These are phyloP conservation scores for Grammomys dolichurus DNA, from an alignment of 2,113 vertebrate genomes.

Conservation along the genomic window DNA sequence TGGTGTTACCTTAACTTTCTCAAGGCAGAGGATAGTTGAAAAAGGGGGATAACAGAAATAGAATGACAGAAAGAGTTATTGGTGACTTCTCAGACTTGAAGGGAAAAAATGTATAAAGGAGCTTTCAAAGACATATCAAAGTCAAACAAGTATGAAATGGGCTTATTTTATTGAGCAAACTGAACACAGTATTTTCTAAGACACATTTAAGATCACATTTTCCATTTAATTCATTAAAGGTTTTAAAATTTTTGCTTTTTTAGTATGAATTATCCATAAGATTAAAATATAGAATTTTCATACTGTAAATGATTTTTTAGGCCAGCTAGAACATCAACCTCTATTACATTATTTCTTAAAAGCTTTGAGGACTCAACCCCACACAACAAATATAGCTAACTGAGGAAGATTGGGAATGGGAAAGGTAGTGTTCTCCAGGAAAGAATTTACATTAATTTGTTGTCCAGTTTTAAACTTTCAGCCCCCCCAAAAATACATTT, in stretches of 20 bases:
- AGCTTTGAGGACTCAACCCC: background rate
- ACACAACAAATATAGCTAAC: background rate
- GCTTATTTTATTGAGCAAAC: slow-evolving; percentile 1
- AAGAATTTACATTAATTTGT: background rate
- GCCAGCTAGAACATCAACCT: background rate
- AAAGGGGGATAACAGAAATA: too few species aligned
- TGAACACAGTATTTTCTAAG: slow-evolving; percentile 3
- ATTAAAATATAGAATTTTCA: background rate
- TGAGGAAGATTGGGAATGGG: background rate
- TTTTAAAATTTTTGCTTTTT: background rate
- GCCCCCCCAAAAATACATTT: too few species aligned
- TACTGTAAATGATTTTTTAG: background rate
- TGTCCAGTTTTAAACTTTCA: background rate
- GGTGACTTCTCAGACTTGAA: background rate
- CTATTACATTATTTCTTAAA: background rate
- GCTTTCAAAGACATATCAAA: background rate
- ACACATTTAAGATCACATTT: background rate
- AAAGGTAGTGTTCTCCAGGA: background rate
- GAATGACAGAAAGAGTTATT: background rate
- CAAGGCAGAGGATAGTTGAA: background rate
- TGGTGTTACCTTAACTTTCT: background rate
- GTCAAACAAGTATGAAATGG: background rate
- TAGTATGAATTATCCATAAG: slow-evolving; percentile 3
- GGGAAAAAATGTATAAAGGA: background rate
- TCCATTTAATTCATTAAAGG: background rate